Conservation (phyloP, 2,113 vertebrate species). For the Tetrax tetrax region DNA sequence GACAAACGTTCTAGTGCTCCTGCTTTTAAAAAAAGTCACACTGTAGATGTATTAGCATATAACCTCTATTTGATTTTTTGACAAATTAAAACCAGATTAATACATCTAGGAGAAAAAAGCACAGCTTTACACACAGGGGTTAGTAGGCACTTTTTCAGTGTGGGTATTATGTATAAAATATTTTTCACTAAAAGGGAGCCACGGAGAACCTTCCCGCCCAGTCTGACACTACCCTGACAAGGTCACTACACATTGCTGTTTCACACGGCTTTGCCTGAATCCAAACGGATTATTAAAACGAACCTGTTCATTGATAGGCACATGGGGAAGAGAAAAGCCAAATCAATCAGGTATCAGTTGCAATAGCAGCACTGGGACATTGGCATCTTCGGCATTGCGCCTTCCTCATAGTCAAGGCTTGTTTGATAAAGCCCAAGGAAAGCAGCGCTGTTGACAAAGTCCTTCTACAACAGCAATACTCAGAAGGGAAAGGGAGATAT, state of each 20-base stretch:
- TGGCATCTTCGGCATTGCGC: fast-evolving
- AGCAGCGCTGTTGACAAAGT: neutral
- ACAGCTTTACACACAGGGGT: neutral
- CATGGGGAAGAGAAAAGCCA: neutral
- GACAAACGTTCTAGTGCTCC: neutral
- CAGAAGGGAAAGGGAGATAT: neutral
- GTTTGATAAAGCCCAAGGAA: neutral
- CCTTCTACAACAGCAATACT: neutral
- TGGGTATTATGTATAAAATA: neutral
- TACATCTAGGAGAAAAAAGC: neutral
- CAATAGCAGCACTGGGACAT: neutral
- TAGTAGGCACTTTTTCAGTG: neutral
- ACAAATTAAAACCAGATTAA: neutral
- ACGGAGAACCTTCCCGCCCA: neutral
- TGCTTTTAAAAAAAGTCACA: neutral
- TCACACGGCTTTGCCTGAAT: neutral
- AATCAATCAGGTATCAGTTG: neutral
- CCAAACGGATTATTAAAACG: neutral
- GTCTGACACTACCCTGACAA: neutral
- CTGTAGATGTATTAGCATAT: neutral
- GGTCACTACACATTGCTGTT: neutral
- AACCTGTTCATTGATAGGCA: neutral
- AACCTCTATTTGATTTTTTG: neutral
- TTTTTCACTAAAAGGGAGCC: neutral
- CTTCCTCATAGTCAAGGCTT: neutral